phyloP scores from a whole-genome alignment of 2,113 vertebrate species.

The Rhegmatorhina hoffmannsi region DNA sequence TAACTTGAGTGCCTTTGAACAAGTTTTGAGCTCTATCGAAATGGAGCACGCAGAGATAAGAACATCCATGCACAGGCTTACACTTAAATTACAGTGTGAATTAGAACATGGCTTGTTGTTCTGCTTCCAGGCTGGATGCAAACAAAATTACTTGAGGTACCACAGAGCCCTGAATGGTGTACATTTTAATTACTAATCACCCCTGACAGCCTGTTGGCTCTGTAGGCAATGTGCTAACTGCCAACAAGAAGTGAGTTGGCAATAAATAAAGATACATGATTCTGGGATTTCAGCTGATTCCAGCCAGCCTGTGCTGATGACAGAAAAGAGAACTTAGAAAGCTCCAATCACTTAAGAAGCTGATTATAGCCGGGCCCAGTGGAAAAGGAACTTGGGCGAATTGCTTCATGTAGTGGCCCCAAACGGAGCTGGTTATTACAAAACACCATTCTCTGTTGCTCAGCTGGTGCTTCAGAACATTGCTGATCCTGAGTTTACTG shows the following conservation, averaged over 20 bases:
- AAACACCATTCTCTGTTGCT: background rate
- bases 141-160: slow-evolving; percentile 14
- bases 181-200: background rate
- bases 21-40: background rate
- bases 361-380: background rate
- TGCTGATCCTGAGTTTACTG: background rate
- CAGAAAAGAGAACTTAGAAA: background rate
- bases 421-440: background rate
- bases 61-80: background rate
- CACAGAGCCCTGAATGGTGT: background rate
- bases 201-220: slow-evolving; percentile 1
- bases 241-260: background rate
- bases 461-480: background rate
- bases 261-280: slow-evolving; percentile 11
- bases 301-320: background rate
- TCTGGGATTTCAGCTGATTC: background rate
- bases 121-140: background rate
- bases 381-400: background rate
- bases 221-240: background rate
- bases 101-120: background rate
- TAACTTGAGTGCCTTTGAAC: background rate
- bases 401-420: background rate
- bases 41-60: background rate
- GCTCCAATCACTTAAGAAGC: background rate
- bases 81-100: background rate